A percentile compares a stretch with the other conserved stretches of the same genome.
Conservation (phyloP, 2,888 invertebrate species). For the Pomacea canaliculata region DNA sequence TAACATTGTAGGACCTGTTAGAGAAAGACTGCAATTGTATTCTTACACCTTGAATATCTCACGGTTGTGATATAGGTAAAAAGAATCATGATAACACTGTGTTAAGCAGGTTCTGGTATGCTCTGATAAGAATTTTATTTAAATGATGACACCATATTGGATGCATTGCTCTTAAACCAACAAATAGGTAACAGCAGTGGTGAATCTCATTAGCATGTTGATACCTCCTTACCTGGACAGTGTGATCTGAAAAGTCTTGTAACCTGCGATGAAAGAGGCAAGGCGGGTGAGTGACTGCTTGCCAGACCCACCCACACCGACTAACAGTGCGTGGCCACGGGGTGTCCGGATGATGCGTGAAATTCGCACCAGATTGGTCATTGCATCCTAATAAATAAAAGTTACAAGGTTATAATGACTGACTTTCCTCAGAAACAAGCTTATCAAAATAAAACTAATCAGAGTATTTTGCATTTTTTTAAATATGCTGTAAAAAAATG, state of each 20-base stretch:
- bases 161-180: too few relatives aligned
- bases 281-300: conserved; percentile 96
- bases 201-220: too few relatives aligned
- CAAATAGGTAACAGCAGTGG: too few relatives aligned
- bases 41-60: neutral
- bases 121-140: too few relatives aligned
- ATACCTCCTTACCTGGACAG: conserved; percentile 78
- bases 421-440: too few relatives aligned
- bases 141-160: too few relatives aligned
- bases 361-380: conserved; percentile 93
- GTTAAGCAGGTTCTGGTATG: too few relatives aligned
- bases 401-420: neutral
- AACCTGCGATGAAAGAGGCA: conserved; percentile 96
- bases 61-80: neutral
- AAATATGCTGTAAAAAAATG: too few relatives aligned
- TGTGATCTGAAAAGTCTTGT: conserved; percentile 95
- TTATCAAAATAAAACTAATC: too few relatives aligned
- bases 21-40: neutral
- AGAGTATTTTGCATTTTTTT: too few relatives aligned
- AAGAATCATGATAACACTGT: too few relatives aligned
- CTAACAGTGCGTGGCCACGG: conserved; percentile 93
- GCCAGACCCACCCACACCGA: conserved; percentile 96
- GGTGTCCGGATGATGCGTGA: conserved; percentile 94
- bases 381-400: conserved; percentile 78
- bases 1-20: conserved; percentile 86